A percentile compares a stretch with the other conserved stretches of the same genome.
Conservation (phyloP, 2,797 vertebrate species). For the Epinephelus malabaricus region DNA sequence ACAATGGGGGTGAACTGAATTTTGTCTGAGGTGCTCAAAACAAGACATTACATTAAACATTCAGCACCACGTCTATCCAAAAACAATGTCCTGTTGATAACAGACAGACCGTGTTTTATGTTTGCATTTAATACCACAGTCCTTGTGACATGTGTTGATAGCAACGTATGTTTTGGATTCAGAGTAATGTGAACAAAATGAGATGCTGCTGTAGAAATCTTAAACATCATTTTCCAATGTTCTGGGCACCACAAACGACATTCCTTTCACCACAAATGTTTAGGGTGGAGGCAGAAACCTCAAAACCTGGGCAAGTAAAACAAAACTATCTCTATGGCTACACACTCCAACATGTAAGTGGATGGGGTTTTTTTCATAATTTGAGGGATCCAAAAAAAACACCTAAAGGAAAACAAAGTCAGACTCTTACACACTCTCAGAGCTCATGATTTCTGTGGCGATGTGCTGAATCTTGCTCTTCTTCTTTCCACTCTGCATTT, state of each 20-base stretch:
- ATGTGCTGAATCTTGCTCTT: conserved; percentile 94
- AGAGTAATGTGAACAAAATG: background rate
- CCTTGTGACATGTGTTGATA: background rate
- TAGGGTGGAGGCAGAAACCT: background rate
- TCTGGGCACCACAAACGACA: background rate
- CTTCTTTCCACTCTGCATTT: conserved; percentile 83
- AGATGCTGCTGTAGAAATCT: background rate
- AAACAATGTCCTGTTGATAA: background rate
- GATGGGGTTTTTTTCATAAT: background rate
- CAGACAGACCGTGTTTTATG: background rate
- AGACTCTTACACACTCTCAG: conserved; percentile 95
- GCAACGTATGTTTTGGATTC: background rate
- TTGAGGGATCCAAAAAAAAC: background rate
- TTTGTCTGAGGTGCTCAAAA: background rate
- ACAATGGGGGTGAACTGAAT: background rate
- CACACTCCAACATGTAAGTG: background rate
- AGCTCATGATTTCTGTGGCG: conserved; percentile 96
- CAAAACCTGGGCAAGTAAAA: background rate
- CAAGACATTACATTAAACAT: background rate
- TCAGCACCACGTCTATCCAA: no score
- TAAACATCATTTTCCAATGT: background rate
- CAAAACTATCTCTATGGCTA: background rate
- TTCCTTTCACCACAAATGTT: background rate
- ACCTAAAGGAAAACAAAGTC: background rate
- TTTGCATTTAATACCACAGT: background rate